phyloP scores from a whole-genome alignment of 1,140 invertebrate genomes.

The Vanessa tameamea region DNA sequence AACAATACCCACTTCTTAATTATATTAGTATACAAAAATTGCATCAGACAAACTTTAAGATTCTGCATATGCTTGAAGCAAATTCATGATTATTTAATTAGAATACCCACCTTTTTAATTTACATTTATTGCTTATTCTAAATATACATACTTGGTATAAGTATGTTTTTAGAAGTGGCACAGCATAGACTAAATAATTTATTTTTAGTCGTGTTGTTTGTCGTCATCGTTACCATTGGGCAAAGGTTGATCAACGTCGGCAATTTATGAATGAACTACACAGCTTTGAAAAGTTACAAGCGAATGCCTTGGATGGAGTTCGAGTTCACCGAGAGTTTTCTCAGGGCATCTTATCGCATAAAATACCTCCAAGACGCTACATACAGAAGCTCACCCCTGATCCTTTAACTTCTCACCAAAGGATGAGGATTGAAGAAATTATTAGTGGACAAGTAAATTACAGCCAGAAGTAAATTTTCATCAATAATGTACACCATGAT shows the following conservation, averaged over 20 bases:
- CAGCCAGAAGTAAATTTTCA: slow-evolving; percentile 49
- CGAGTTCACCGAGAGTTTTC: slow-evolving; percentile 77
- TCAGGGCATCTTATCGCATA: slow-evolving; percentile 75
- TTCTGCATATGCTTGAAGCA: too few species aligned
- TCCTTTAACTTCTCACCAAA: slow-evolving; percentile 61
- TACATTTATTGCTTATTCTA: too few species aligned
- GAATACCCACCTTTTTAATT: too few species aligned
- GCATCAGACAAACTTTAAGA: too few species aligned
- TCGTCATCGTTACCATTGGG: slow-evolving; percentile 70
- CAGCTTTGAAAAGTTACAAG: slow-evolving; percentile 71
- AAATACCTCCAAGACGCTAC: slow-evolving; percentile 69
- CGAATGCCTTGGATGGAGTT: slow-evolving; percentile 75
- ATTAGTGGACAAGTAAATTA: slow-evolving; percentile 65
- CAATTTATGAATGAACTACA: slow-evolving; percentile 77
- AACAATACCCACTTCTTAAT: too few species aligned
- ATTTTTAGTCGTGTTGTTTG: slow-evolving; percentile 71
- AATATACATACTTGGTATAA: neutral
- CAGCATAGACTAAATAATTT: neutral
- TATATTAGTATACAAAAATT: too few species aligned
- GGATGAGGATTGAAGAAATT: slow-evolving; percentile 74
- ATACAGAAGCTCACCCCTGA: slow-evolving; percentile 70
- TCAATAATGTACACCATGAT: neutral
- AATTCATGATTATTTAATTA: too few species aligned
- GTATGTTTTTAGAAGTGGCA: neutral
- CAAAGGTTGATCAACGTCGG: slow-evolving; percentile 61